phyloP scores from a whole-genome alignment of 2,797 vertebrate genomes.

The Cuculus canorus region DNA sequence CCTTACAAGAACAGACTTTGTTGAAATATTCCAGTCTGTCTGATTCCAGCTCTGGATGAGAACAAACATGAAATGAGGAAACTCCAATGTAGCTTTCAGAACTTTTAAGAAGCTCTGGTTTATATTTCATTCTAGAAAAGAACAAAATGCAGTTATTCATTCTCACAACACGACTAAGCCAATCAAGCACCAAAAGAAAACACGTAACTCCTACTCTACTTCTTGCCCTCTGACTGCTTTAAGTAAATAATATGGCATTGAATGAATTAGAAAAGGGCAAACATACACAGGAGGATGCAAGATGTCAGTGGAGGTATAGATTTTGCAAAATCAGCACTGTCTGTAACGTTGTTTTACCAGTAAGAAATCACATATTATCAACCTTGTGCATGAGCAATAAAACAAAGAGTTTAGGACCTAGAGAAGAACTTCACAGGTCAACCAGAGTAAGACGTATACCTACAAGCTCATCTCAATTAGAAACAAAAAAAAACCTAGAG shows the following conservation, averaged over 20 bases:
- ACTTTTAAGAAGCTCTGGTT: slow-evolving; percentile 36
- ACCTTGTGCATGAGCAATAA: neutral
- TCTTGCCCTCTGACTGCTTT: neutral
- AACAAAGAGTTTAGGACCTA: neutral
- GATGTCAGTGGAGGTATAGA: neutral
- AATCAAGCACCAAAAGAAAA: slow-evolving; percentile 22
- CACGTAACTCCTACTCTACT: slow-evolving; percentile 7
- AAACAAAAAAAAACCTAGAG: neutral
- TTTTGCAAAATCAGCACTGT: neutral
- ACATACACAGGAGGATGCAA: neutral
- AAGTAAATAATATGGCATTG: neutral
- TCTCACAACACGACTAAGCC: slow-evolving; percentile 14
- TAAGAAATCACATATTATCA: neutral
- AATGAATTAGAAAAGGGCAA: slow-evolving; percentile 17
- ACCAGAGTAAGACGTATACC: neutral
- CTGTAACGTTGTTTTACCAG: neutral
- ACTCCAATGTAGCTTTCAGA: slow-evolving; percentile 16
- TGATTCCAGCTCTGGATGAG: slow-evolving; percentile 39
- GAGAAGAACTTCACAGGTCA: neutral
- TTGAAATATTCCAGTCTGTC: slow-evolving; percentile 36
- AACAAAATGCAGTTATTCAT: slow-evolving; percentile 61
- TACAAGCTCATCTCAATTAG: neutral
- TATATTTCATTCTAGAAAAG: slow-evolving; percentile 42
- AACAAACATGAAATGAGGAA: slow-evolving; percentile 46
- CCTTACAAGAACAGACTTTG: slow-evolving; percentile 44